Conservation (phyloP, 37 sponge, comb jelly and placozoan genomes). For the Spongilla lacustris region DNA sequence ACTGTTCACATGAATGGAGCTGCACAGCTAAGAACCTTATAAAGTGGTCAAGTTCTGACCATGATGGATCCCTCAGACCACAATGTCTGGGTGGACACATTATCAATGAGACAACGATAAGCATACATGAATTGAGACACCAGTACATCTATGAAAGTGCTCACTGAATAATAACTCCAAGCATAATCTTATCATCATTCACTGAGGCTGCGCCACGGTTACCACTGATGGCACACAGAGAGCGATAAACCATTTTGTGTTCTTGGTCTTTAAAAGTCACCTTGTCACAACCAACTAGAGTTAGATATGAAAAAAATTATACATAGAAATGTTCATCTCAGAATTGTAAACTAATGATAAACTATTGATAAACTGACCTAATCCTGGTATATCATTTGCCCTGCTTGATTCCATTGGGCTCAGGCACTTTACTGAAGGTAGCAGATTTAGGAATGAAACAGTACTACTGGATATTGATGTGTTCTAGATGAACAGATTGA, state of each 20-base stretch:
- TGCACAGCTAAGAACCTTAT: constrained; percentile 81
- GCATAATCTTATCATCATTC: neutral
- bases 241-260: neutral
- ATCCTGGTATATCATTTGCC: neutral
- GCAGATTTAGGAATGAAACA: constrained; percentile 26
- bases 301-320: neutral
- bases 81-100: constrained; percentile 38
- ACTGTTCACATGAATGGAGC: constrained; percentile 71
- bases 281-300: neutral
- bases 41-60: constrained; percentile 88
- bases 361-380: neutral
- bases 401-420: constrained; percentile 3
- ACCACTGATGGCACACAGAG: neutral
- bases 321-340: neutral
- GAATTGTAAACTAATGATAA: neutral
- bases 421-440: constrained; percentile 46
- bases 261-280: neutral
- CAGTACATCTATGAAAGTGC: neutral
- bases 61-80: constrained; percentile 78
- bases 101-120: neutral
- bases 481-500: neutral
- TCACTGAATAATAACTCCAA: neutral
- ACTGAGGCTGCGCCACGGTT: neutral
- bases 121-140: neutral
- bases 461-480: constrained; percentile 9